Conservation (phyloP, 2,113 vertebrate species). For the Suricata suricatta region DNA sequence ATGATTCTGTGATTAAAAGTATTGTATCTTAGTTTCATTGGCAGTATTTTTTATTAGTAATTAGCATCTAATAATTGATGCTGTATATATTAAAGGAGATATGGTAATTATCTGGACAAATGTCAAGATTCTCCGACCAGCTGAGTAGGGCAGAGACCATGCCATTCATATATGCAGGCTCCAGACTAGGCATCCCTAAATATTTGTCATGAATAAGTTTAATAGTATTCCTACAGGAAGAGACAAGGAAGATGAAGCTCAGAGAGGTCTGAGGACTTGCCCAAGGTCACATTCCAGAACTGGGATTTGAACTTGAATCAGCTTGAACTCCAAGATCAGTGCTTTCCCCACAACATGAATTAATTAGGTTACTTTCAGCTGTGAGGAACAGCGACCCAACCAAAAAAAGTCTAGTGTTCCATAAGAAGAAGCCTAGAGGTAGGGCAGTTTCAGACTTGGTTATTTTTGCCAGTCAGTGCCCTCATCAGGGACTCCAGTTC, state of each 20-base stretch:
- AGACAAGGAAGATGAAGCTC: not conserved
- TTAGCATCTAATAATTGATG: not conserved
- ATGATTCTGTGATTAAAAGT: not conserved
- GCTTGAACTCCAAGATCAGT: not conserved
- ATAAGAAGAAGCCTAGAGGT: not conserved
- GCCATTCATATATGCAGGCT: not conserved
- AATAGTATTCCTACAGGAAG: not conserved
- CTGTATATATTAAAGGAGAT: not conserved
- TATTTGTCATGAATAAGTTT: not conserved
- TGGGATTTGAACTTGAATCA: constrained; percentile 1
- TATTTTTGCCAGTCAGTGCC: not conserved
- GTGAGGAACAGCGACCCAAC: not conserved
- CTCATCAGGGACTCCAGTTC: not conserved
- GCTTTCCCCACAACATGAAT: not conserved
- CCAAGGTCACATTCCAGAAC: not conserved
- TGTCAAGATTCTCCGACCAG: not conserved
- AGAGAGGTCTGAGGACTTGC: not conserved
- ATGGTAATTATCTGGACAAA: not conserved
- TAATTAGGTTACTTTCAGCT: not conserved
- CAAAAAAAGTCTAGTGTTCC: not conserved
- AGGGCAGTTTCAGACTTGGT: not conserved
- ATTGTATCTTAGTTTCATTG: constrained; percentile 7
- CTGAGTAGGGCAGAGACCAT: not conserved
- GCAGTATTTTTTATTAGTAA: not conserved
- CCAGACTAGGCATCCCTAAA: not conserved